Evolutionary conservation across 2,113 vertebrate species (phyloP), one percentile per base, ranked within the genome.

Genomic region (Dromaius novaehollandiae): DNA sequence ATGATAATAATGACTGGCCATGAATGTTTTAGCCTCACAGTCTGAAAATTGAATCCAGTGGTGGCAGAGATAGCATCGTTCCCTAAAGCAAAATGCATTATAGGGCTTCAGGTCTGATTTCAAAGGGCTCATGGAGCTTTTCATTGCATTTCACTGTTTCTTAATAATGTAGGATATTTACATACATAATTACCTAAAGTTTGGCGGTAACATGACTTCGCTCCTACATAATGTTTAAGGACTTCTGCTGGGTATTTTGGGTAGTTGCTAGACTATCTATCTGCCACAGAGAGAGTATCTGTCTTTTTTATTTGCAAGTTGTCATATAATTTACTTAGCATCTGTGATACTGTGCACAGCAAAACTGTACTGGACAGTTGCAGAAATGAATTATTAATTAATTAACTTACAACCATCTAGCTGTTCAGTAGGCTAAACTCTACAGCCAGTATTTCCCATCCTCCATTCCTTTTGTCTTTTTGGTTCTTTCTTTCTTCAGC

Each of bases 371-470:
- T 92, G 58, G 93, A 65, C 58, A 79, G 66, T 61, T 85, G 34
- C 34, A 82, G 44, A 85, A 79, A 65, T 93, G 13, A 88, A 89
- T 91, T 82, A 55, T 63, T 91, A 63, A 87, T 84, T 87, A 76
- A 50, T 60, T 95, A 71, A 20, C 60, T 83, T 89, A 32, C 15
- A 83, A 36, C 20, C 21, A 10, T 68, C 55, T 75, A 81, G 10
- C 36, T 68, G 24, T 70, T 88, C 34, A 24, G 16, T 13, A 18
- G 36, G 50, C n/a, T 56, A 25, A 79, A 34, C 69, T n/a, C 32
- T 56, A 8, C 24, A 65, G 18, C 38, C 25, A 75, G 36, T 88
- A 71, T 34, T 79, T 94, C 34, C 58, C 38, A 63, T 87, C 32
- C 26, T 25, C 13, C 5, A 16, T 90, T 60, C 44, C 42, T 75